Percentiles rank a stretch among this genome's conserved stretches.
These are phyloP conservation scores for Oreotragus oreotragus DNA, from an alignment of 2,113 vertebrate species.

Conservation along the genomic window DNA sequence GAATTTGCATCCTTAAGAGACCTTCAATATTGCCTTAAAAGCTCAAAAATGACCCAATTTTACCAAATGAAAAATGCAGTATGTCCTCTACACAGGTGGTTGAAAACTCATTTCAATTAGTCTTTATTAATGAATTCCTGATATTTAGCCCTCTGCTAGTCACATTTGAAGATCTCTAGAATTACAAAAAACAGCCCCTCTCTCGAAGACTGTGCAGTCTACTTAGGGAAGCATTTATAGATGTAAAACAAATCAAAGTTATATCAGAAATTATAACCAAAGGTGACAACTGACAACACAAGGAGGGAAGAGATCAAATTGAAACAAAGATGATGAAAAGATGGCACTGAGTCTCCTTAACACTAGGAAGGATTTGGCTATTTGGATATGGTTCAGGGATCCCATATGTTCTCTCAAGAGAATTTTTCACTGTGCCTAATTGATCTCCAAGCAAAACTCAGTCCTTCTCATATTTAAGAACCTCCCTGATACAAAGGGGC, in stretches of 20 bases:
- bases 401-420: conserved; percentile 56
- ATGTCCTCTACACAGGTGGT: conserved; percentile 9
- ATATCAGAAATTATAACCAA: not conserved
- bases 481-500: conserved; percentile 30
- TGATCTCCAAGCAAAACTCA: conserved; percentile 54
- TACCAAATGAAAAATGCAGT: conserved; percentile 42
- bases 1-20: conserved; percentile 53
- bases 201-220: not conserved
- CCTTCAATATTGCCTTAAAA: conserved; percentile 32
- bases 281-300: not conserved
- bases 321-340: conserved; percentile 3
- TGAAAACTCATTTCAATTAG: conserved; percentile 48
- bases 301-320: not conserved
- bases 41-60: conserved; percentile 54
- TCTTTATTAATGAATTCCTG: conserved; percentile 28
- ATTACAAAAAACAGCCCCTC: not conserved
- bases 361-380: not conserved
- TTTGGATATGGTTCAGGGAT: conserved; percentile 37
- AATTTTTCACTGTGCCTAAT: conserved; percentile 58
- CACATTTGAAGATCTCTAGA: not conserved
- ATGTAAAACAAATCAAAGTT: not conserved
- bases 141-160: not conserved
- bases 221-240: not conserved
- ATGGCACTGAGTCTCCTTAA: not conserved
- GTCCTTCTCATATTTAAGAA: conserved; percentile 34